These are phyloP conservation scores for Melanerpes formicivorus DNA, from an alignment of 2,113 vertebrate species.

Conservation along the genomic window DNA sequence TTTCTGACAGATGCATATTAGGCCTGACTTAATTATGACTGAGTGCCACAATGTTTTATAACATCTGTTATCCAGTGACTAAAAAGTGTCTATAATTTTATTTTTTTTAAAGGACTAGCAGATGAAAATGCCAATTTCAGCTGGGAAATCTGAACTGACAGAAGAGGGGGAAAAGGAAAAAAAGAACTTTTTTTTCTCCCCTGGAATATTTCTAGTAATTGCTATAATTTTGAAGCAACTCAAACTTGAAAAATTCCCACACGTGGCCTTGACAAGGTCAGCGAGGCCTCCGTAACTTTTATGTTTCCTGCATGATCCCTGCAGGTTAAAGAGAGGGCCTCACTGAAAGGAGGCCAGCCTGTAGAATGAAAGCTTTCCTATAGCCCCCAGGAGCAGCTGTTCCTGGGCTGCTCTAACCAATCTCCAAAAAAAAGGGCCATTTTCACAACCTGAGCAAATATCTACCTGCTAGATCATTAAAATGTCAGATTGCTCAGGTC, in stretches of 20 bases:
- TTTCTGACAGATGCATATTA: slow-evolving; percentile 82
- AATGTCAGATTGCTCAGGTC: neutral
- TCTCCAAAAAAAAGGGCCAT: neutral
- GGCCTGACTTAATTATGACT: slow-evolving; percentile 67
- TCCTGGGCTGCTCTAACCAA: slow-evolving; percentile 41
- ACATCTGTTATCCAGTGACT: slow-evolving; percentile 73
- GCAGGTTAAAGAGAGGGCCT: slow-evolving; percentile 71
- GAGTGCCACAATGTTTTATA: slow-evolving; percentile 45
- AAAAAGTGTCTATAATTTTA: slow-evolving; percentile 52
- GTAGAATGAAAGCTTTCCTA: slow-evolving; percentile 70
- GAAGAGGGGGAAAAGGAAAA: neutral
- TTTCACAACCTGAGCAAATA: neutral
- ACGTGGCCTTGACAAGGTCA: slow-evolving; percentile 90
- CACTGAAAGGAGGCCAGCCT: slow-evolving; percentile 58
- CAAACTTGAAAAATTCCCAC: slow-evolving; percentile 90
- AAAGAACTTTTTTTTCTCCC: slow-evolving; percentile 77
- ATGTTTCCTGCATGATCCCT: slow-evolving; percentile 67
- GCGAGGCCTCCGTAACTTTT: slow-evolving; percentile 76
- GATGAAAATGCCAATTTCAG: slow-evolving; percentile 78
- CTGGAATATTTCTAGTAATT: slow-evolving; percentile 91
- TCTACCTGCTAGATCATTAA: slow-evolving; percentile 38
- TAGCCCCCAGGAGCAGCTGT: slow-evolving; percentile 50
- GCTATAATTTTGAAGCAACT: slow-evolving; percentile 91
- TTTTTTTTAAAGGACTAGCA: slow-evolving; percentile 67
- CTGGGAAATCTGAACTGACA: slow-evolving; percentile 59